A percentile compares a stretch with the other conserved stretches of the same genome.
These are phyloP conservation scores for Etheostoma cragini DNA, from an alignment of 2,113 vertebrate species.

Conservation along the genomic window DNA sequence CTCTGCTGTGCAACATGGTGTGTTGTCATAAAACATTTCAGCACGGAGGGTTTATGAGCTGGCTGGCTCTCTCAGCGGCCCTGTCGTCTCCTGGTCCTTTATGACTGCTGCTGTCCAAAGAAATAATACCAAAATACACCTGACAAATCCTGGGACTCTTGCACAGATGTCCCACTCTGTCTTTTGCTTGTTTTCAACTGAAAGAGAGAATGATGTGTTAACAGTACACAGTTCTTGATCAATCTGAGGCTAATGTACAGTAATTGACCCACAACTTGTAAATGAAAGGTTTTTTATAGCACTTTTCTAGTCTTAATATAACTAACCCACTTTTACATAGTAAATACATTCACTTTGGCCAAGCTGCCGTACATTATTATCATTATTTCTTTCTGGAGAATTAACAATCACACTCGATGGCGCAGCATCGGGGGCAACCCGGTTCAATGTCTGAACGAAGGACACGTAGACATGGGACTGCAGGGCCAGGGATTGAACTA, in stretches of 20 bases:
- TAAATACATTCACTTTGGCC: too few relatives aligned
- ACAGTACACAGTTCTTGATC: constrained; percentile 19
- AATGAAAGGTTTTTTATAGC: too few relatives aligned
- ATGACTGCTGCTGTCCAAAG: constrained; percentile 55
- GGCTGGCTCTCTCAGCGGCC: constrained; percentile 43
- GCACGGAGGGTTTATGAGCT: constrained; percentile 44
- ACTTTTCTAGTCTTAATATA: too few relatives aligned
- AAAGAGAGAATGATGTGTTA: constrained; percentile 24
- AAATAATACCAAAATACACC: constrained; percentile 56
- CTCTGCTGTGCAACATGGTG: constrained; percentile 41
- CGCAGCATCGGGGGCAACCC: too few relatives aligned
- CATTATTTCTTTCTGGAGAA: too few relatives aligned
- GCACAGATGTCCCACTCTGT: constrained; percentile 38
- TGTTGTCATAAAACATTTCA: constrained; percentile 65
- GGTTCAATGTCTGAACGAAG: too few relatives aligned
- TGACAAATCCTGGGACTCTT: constrained; percentile 36
- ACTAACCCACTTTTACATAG: too few relatives aligned
- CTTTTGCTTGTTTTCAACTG: constrained; percentile 39
- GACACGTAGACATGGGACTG: too few relatives aligned
- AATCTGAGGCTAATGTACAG: constrained; percentile 4
- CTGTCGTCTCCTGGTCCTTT: constrained; percentile 59
- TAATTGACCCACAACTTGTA: neutral
- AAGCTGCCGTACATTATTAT: too few relatives aligned
- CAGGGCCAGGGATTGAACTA: too few relatives aligned
- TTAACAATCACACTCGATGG: too few relatives aligned